phyloP scores from a whole-genome alignment of 2,113 vertebrate genomes.

The Hiodon tergisus region DNA sequence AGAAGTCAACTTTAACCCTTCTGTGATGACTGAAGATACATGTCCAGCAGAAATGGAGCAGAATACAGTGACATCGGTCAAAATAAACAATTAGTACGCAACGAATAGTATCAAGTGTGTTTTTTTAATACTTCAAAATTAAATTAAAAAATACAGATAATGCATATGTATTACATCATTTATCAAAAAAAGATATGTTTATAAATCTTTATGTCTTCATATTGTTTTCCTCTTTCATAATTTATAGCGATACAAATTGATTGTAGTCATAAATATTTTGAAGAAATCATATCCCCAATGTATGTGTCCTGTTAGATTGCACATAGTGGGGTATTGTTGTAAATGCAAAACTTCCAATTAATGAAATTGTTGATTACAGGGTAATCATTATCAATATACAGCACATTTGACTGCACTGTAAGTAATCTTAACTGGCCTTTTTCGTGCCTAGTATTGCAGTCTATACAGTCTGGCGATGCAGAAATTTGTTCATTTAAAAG shows the following conservation, averaged over 20 bases:
- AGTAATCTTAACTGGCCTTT: background rate
- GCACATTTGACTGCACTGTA: background rate
- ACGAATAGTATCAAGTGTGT: too few species aligned
- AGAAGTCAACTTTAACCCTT: conserved; percentile 34
- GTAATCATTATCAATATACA: background rate
- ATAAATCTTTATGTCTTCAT: background rate
- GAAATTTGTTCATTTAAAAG: background rate
- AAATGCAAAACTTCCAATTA: too few species aligned
- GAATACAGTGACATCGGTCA: conserved; percentile 12
- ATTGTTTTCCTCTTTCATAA: background rate
- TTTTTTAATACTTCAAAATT: background rate
- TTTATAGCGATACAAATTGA: background rate
- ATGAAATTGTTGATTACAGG: background rate
- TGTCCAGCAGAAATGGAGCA: conserved; percentile 49
- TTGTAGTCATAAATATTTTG: background rate
- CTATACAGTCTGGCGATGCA: background rate
- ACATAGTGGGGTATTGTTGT: too few species aligned
- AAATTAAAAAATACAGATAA: background rate
- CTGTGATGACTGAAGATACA: conserved; percentile 54
- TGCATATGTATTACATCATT: too few species aligned
- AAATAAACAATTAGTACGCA: background rate
- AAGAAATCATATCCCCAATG: background rate
- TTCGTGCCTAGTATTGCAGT: background rate
- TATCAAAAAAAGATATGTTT: background rate
- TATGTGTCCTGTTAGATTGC: background rate